Percentiles rank a stretch among this genome's conserved stretches.
Conservation (phyloP, 1,140 invertebrate species). For the Philotrypesis tridentata region DNA sequence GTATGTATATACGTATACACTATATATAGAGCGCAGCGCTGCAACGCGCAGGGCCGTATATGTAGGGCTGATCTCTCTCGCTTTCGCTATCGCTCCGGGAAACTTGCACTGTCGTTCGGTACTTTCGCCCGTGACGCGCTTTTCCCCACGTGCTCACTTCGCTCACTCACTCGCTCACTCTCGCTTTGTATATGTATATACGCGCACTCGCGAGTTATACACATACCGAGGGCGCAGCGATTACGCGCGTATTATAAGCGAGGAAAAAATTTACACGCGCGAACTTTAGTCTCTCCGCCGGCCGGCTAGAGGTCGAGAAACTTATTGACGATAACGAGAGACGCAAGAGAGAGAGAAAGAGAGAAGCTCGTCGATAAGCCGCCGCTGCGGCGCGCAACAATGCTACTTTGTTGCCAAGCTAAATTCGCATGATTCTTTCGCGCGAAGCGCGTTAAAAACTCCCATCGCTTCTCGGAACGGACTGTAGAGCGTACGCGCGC, state of each 20-base stretch:
- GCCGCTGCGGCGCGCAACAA: background rate
- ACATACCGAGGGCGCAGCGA: background rate
- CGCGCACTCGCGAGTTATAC: no score
- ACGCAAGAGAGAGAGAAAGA: no score
- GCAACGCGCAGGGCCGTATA: conserved; percentile 11
- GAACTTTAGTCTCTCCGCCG: conserved; percentile 69
- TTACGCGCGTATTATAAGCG: no score
- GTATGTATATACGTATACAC: background rate
- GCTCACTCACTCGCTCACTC: background rate
- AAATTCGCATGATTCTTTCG: no score
- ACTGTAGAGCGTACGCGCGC: no score
- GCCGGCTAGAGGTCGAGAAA: conserved; percentile 69
- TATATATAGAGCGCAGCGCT: conserved; percentile 36
- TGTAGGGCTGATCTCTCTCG: conserved; percentile 43
- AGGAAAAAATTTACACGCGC: conserved; percentile 46
- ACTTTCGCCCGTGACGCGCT: conserved; percentile 56
- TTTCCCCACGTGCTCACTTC: conserved; percentile 30
- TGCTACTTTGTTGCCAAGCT: background rate
- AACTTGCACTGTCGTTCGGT: conserved; percentile 68
- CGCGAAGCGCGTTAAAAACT: background rate
- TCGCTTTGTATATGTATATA: background rate
- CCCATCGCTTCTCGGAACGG: no score
- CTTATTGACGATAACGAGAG: conserved; percentile 53
- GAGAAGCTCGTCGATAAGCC: conserved; percentile 35
- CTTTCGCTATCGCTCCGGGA: conserved; percentile 69